These are phyloP conservation scores for Lepidochrysops patricia DNA, from an alignment of 2,888 invertebrate species.

Conservation along the genomic window DNA sequence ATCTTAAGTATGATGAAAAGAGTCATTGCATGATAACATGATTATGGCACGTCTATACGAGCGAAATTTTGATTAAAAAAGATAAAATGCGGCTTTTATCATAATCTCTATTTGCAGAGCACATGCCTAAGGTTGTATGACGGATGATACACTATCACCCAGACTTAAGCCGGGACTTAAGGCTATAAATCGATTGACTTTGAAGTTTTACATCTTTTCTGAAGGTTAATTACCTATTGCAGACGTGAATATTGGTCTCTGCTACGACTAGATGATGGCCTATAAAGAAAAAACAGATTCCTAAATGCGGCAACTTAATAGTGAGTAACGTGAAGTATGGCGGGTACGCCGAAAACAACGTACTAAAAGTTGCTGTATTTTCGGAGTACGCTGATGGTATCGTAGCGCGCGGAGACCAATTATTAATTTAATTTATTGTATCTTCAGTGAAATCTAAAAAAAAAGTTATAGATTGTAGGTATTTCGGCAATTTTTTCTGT, in stretches of 20 bases:
- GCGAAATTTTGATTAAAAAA: neutral
- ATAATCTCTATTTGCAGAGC: constrained; percentile 8
- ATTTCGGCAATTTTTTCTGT: too few species aligned
- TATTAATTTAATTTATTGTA: too few species aligned
- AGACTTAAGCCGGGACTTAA: neutral
- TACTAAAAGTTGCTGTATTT: too few species aligned
- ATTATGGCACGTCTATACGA: neutral
- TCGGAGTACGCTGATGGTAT: too few species aligned
- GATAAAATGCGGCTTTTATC: constrained; percentile 9
- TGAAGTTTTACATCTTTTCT: neutral
- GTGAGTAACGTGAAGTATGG: too few species aligned
- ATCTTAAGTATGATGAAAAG: neutral
- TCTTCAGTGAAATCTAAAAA: too few species aligned
- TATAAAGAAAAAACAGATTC: too few species aligned
- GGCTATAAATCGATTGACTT: neutral
- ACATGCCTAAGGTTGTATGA: constrained; percentile 1
- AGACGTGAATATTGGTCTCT: neutral
- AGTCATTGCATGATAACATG: neutral
- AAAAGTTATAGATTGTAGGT: too few species aligned
- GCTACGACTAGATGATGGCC: too few species aligned
- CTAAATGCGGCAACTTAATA: too few species aligned
- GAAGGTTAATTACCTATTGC: neutral
- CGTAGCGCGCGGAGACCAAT: too few species aligned
- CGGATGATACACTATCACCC: neutral
- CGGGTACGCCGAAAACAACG: too few species aligned